Base-by-base conservation (phyloP, 2,888 invertebrate genomes). In the Apodemia zela region DNA sequence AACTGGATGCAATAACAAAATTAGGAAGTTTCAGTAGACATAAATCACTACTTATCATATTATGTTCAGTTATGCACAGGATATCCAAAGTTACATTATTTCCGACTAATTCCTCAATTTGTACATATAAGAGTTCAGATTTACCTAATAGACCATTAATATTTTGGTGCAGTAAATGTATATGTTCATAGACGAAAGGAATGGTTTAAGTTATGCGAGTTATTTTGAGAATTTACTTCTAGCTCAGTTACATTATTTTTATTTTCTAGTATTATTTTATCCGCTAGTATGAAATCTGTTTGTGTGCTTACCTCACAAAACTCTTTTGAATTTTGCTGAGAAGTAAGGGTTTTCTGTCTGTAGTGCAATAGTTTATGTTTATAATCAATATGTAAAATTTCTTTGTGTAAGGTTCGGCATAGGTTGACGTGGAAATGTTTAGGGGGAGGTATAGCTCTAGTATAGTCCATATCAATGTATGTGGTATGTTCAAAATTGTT, bases 51-150 rank as follows among this genome's bases (percentile, higher is more conserved):
- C 21, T 18, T 10, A 65, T 45, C 57, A 64, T 66, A 25, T 64
- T 64, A 13, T 66, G 66, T 51, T 66, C 66, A 18, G 62, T 66
- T 45, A 66, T 47, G 15, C 66, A 64, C 17, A 62, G n/a, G 3
- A 62, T 33, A 45, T 66, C 62, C 25, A 66, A 17, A n/a, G 15
- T 7, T 25, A 13, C 54, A 18, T 42, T 59, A 15, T 51, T 57
- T 11, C 54, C 60, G 25, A 11, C 17, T 21, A 62, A n/a, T 38
- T 62, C 60, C 3, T 64, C 60, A 15, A 66, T 45, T 60, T 21
- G 25, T 29, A 64, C 58, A 15, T 60, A 60, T n/a, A 66, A 10
- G 4, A 38, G 10, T 29, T 62, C 60, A 8, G 62, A 64, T 66
- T 66, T 64, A 54, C 49, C 57, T 33, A 66, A 35, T 45, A 66